Conservation (phyloP, 1,140 invertebrate genomes). For the Zaprionus capensis region DNA sequence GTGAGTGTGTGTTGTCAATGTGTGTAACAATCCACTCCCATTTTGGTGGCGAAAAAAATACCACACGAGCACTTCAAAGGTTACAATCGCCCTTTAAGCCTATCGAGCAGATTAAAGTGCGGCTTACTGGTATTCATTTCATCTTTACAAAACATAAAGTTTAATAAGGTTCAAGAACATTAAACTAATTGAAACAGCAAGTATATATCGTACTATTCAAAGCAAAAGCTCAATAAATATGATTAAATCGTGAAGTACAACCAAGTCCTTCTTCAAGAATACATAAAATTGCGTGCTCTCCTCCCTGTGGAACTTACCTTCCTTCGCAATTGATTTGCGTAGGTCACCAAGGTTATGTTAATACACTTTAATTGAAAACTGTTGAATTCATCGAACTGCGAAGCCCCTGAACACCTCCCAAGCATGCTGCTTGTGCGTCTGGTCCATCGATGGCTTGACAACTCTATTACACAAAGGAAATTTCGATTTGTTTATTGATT, state of each 20-base stretch:
- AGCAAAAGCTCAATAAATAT: too few relatives aligned
- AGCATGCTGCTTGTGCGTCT: background rate
- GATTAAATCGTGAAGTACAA: background rate
- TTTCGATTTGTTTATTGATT: slow-evolving; percentile 36
- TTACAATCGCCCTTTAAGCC: background rate
- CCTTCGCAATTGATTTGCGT: slow-evolving; percentile 1
- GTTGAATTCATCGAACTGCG: slow-evolving; percentile 12
- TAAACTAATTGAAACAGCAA: background rate
- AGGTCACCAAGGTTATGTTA: slow-evolving; percentile 25
- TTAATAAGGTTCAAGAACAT: background rate
- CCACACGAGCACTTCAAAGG: background rate
- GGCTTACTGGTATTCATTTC: background rate
- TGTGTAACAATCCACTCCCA: slow-evolving; percentile 18
- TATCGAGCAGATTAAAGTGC: background rate
- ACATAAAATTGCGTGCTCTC: background rate
- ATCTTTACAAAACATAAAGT: background rate
- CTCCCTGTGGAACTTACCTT: background rate
- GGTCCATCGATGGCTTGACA: slow-evolving; percentile 22
- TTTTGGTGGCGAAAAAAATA: background rate
- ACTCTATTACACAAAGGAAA: slow-evolving; percentile 32
- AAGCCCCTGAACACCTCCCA: background rate
- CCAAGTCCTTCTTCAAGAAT: background rate
- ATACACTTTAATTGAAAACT: slow-evolving; percentile 34
- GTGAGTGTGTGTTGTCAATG: slow-evolving; percentile 11
- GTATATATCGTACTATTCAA: too few relatives aligned